Conservation (phyloP, 2,797 vertebrate genomes). For the Rhynchonycteris naso region DNA sequence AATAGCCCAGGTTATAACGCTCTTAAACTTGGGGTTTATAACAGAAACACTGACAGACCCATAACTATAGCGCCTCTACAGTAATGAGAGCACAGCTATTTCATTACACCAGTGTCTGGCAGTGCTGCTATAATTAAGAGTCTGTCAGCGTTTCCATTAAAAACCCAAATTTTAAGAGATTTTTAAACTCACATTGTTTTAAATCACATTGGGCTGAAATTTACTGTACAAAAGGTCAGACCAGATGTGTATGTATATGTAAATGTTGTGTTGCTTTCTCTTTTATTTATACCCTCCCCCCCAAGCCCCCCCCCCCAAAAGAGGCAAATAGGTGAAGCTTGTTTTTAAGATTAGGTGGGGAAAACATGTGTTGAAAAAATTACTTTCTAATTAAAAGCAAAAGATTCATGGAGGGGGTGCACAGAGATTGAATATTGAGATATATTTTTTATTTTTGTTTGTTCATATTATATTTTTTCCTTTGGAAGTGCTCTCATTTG, state of each 20-base stretch:
- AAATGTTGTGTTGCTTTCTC: slow-evolving; percentile 46
- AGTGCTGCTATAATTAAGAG: slow-evolving; percentile 86
- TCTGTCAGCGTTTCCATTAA: slow-evolving; percentile 85
- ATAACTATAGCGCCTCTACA: slow-evolving; percentile 84
- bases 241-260: slow-evolving; percentile 42
- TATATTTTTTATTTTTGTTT: slow-evolving; percentile 51
- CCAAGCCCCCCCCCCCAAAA: background rate
- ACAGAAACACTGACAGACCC: slow-evolving; percentile 83
- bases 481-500: slow-evolving; percentile 33
- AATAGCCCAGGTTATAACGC: slow-evolving; percentile 86
- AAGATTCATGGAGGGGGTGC: background rate
- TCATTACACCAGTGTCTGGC: slow-evolving; percentile 80
- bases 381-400: slow-evolving; percentile 69
- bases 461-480: slow-evolving; percentile 32
- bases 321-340: slow-evolving; percentile 51
- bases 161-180: slow-evolving; percentile 84
- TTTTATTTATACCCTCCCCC: slow-evolving; percentile 46
- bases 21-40: slow-evolving; percentile 85
- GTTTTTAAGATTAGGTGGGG: slow-evolving; percentile 53
- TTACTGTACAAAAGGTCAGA: slow-evolving; percentile 73
- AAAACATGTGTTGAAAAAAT: slow-evolving; percentile 70
- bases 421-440: slow-evolving; percentile 63
- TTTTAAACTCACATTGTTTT: slow-evolving; percentile 82
- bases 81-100: slow-evolving; percentile 83
- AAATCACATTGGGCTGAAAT: slow-evolving; percentile 80